Conservation (phyloP, 2,888 invertebrate species). For the Sialis lutaria region DNA sequence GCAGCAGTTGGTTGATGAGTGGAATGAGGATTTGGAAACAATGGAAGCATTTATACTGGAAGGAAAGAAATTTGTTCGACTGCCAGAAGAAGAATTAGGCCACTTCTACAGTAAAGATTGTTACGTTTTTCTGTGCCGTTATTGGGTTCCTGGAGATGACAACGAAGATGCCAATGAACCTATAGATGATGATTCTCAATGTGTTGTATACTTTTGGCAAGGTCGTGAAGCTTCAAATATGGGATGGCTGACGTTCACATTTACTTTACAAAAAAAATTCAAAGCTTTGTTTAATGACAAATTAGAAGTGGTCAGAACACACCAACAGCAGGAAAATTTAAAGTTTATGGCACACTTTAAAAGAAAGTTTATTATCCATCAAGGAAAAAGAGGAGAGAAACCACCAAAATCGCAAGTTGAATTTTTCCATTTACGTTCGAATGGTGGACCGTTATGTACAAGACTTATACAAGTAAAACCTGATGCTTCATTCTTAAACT, state of each 20-base stretch:
- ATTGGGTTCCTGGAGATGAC: slow-evolving; percentile 56
- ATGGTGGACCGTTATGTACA: slow-evolving; percentile 87
- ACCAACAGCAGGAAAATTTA: slow-evolving; percentile 96
- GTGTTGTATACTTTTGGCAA: slow-evolving; percentile 99
- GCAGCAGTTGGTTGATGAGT: slow-evolving; percentile 77
- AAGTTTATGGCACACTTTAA: slow-evolving; percentile 98
- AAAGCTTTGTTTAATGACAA: slow-evolving; percentile 76
- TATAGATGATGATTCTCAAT: slow-evolving; percentile 52
- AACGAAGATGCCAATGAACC: slow-evolving; percentile 25
- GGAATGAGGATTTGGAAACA: slow-evolving; percentile 95
- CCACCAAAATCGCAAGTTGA: slow-evolving; percentile 46
- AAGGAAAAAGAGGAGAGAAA: slow-evolving; percentile 57
- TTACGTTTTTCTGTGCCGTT: slow-evolving; percentile 94
- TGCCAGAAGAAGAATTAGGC: slow-evolving; percentile 86
- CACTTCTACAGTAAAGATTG: slow-evolving; percentile 89
- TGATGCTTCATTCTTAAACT: slow-evolving; percentile 73
- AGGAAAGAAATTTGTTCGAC: slow-evolving; percentile 89
- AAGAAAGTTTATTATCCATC: slow-evolving; percentile 79
- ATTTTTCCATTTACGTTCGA: slow-evolving; percentile 88
- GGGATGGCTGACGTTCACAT: slow-evolving; percentile 99
- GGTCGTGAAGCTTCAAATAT: slow-evolving; percentile 93
- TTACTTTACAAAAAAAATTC: slow-evolving; percentile 85
- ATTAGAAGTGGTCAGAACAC: slow-evolving; percentile 86
- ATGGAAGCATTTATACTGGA: slow-evolving; percentile 97
- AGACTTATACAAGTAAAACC: slow-evolving; percentile 79